phyloP scores from a whole-genome alignment of 2,797 vertebrate genomes.

The Peromyscus melanophrys region DNA sequence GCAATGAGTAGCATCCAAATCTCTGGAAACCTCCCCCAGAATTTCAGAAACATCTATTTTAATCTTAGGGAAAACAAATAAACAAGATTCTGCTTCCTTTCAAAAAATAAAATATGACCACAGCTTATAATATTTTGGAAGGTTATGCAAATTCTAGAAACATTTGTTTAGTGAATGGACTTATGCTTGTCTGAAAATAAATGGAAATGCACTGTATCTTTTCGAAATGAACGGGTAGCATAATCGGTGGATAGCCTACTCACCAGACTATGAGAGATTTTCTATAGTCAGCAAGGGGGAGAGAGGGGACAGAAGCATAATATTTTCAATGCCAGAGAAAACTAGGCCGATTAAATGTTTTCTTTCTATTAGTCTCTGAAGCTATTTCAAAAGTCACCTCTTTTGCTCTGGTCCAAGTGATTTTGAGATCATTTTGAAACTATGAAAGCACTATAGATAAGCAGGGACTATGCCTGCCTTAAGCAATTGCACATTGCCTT shows the following conservation, averaged over 20 bases:
- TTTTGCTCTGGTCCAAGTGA: conserved; percentile 50
- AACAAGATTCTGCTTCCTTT: not conserved
- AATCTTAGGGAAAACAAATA: conserved; percentile 51
- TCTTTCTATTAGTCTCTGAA: conserved; percentile 71
- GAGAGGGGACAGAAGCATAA: conserved; percentile 89
- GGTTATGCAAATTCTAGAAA: conserved; percentile 53
- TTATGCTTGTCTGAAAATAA: conserved; percentile 68
- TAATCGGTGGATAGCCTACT: conserved; percentile 91
- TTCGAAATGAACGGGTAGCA: conserved; percentile 81
- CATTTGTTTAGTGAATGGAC: conserved; percentile 42
- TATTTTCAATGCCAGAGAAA: conserved; percentile 87
- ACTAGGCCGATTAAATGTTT: conserved; percentile 75
- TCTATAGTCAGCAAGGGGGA: conserved; percentile 95
- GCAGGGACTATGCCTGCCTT: not conserved
- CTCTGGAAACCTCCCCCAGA: conserved; percentile 33
- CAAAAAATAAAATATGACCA: conserved; percentile 41
- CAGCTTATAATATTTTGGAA: conserved; percentile 60
- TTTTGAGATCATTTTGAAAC: conserved; percentile 58
- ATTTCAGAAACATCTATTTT: conserved; percentile 66
- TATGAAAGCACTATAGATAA: conserved; percentile 45
- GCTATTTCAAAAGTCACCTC: conserved; percentile 70
- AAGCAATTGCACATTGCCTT: conserved; percentile 39
- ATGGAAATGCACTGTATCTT: conserved; percentile 89
- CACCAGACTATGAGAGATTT: conserved; percentile 98
- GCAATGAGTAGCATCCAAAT: conserved; percentile 41